These are phyloP conservation scores for Rhynchonema sp. DNA, from an alignment of 2,888 invertebrate species.

Conservation along the genomic window DNA sequence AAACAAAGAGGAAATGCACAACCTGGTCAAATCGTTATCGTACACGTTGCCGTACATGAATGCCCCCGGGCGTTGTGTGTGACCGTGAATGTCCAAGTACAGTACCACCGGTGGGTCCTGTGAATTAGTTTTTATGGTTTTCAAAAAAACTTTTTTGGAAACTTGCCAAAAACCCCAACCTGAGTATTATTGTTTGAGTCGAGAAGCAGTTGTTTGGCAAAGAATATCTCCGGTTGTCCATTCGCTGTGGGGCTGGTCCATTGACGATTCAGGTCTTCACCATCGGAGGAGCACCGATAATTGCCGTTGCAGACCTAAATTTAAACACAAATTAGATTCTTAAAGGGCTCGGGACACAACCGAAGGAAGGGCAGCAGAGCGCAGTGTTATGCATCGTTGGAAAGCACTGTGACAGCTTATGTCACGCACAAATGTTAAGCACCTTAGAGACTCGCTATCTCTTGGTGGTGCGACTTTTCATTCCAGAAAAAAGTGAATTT, in stretches of 20 bases:
- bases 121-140: too few species aligned
- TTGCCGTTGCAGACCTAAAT: constrained; percentile 69
- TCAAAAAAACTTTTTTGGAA: too few species aligned
- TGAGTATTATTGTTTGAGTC: constrained; percentile 61
- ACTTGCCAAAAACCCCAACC: constrained; percentile 13
- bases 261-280: constrained; percentile 74
- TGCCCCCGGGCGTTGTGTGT: constrained; percentile 70
- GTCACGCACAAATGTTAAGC: too few species aligned
- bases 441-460: too few species aligned
- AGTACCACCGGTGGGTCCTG: constrained; percentile 60
- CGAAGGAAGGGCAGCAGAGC: too few species aligned
- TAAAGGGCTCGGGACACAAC: too few species aligned
- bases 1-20: too few species aligned
- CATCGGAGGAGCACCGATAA: constrained; percentile 65
- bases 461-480: too few species aligned
- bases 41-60: constrained; percentile 73
- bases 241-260: constrained; percentile 75
- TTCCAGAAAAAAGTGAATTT: too few species aligned
- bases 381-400: too few species aligned
- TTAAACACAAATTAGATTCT: too few species aligned
- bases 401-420: too few species aligned
- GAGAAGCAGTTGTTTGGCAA: constrained; percentile 55
- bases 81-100: constrained; percentile 81
- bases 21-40: constrained; percentile 25
- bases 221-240: constrained; percentile 73